These are phyloP conservation scores for Macrotis lagotis DNA, from an alignment of 2,113 vertebrate species.

Conservation along the genomic window DNA sequence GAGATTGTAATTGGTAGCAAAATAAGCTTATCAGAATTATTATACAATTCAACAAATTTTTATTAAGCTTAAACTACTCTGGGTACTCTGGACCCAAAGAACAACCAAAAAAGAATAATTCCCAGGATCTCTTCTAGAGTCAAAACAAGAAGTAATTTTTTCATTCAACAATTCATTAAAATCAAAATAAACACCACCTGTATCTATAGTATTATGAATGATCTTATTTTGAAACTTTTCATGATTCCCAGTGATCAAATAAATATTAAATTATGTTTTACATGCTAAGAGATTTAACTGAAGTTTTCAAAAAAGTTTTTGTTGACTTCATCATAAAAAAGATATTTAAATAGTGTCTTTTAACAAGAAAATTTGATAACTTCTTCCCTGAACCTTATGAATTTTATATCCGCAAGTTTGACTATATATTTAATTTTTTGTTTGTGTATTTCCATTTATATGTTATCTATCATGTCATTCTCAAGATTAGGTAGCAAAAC, in stretches of 20 bases:
- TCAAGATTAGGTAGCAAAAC: background rate
- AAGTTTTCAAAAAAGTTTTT: background rate
- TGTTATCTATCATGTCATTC: background rate
- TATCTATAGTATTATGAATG: background rate
- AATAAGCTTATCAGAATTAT: background rate
- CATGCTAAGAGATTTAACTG: background rate
- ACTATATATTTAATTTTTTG: background rate
- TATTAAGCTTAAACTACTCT: background rate
- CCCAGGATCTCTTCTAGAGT: background rate
- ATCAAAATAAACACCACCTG: background rate
- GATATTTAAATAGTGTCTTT: background rate
- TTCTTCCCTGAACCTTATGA: background rate
- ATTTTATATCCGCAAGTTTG: background rate
- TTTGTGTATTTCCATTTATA: background rate
- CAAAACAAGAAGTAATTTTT: background rate
- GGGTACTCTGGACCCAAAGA: background rate
- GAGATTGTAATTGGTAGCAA: background rate
- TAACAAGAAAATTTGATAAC: background rate
- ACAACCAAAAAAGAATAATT: background rate
- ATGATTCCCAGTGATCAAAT: background rate
- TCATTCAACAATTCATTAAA: background rate
- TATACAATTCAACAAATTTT: background rate
- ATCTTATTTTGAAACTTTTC: background rate
- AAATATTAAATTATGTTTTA: background rate
- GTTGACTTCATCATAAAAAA: background rate